A percentile compares a stretch with the other conserved stretches of the same genome.
Evolutionary conservation across 2,113 vertebrate genomes (phyloP).

Genomic region (Rhegmatorhina hoffmannsi): DNA sequence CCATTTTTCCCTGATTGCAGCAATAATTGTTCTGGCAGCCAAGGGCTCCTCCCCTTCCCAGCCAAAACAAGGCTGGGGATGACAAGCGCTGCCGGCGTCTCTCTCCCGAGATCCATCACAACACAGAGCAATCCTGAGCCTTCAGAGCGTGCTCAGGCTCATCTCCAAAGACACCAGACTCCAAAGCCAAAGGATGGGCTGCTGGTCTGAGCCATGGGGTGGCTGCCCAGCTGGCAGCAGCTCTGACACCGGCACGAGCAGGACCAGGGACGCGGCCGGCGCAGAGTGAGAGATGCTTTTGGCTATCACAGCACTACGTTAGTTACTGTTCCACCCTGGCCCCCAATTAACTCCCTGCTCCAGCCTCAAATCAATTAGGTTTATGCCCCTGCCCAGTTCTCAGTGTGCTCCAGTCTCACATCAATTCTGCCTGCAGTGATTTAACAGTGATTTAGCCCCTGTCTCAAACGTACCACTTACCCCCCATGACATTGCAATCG

Average conservation of each 20-base stretch:
- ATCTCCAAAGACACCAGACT: not conserved
- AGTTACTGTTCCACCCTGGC: constrained; percentile 68
- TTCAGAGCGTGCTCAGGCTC: not conserved
- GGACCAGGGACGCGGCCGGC: fast-evolving
- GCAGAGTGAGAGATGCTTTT: constrained; percentile 51
- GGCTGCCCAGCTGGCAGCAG: not conserved
- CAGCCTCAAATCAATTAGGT: constrained; percentile 72
- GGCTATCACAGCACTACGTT: constrained; percentile 48
- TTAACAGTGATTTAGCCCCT: constrained; percentile 71
- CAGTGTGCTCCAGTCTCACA: constrained; percentile 63
- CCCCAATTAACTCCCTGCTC: constrained; percentile 67
- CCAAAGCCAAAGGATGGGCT: not conserved
- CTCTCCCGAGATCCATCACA: fast-evolving
- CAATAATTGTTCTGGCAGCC: not conserved
- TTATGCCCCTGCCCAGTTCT: constrained; percentile 69
- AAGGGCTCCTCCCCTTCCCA: not conserved
- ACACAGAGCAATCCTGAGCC: not conserved
- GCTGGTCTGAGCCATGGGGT: fast-evolving
- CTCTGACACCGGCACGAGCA: not conserved
- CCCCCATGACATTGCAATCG: constrained; percentile 63
- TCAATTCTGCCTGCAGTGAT: constrained; percentile 72
- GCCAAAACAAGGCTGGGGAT: not conserved
- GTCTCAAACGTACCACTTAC: constrained; percentile 64
- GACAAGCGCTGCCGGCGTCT: not conserved
- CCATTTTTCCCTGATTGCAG: fast-evolving